Conservation (phyloP, 2,797 vertebrate genomes). For the Bucorvus abyssinicus region DNA sequence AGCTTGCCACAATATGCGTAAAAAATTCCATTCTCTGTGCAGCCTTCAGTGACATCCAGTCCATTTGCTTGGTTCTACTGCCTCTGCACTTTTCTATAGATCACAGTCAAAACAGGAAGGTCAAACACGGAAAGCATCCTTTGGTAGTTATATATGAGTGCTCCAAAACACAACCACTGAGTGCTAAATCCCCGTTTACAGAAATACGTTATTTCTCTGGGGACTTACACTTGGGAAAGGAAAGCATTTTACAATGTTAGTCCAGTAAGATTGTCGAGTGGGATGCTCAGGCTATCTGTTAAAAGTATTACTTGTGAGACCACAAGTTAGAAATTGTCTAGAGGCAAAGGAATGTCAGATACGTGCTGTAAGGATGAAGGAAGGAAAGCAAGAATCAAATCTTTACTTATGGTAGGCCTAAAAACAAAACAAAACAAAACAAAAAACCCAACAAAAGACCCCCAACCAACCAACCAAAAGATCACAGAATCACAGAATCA, state of each 20-base stretch:
- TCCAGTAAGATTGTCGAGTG: not conserved
- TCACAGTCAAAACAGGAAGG: not conserved
- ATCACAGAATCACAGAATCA: too few relatives aligned
- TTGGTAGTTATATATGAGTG: not conserved
- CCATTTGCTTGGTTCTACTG: not conserved
- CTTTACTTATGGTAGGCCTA: not conserved
- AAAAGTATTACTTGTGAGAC: not conserved
- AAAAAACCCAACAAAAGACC: too few relatives aligned
- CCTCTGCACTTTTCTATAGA: not conserved
- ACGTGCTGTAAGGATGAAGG: not conserved
- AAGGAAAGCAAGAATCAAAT: not conserved
- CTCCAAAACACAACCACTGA: not conserved
- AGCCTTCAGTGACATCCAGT: not conserved
- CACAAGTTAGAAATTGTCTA: not conserved
- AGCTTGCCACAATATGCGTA: not conserved
- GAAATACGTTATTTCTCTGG: not conserved
- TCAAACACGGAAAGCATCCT: not conserved
- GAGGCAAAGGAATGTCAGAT: not conserved
- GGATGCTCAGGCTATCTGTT: not conserved
- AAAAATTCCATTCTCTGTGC: not conserved
- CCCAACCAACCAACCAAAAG: too few relatives aligned
- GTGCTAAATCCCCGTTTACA: not conserved
- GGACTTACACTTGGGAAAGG: not conserved
- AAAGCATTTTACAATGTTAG: not conserved
- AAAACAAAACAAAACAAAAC: not conserved